Evolutionary conservation across 37 sponge, comb jelly and placozoan genomes (phyloP), one percentile per base, ranked within the genome.

Genomic region (Ephydatia muelleri): DNA sequence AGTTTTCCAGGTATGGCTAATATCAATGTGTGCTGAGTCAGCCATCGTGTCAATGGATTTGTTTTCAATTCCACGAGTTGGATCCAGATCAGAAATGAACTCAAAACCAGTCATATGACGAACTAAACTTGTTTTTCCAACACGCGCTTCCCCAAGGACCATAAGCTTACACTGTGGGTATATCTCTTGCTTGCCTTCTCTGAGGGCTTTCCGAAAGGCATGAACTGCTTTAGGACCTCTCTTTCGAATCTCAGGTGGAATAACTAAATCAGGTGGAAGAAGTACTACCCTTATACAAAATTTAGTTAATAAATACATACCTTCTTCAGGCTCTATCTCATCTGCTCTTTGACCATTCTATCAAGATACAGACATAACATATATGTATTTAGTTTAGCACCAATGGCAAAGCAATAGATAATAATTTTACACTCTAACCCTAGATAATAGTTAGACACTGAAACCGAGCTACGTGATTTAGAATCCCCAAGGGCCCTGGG

Each of bases 101-200:
- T 72, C 43, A 67, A 73, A 34, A 38, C 89, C 79, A 35, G 71
- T 65, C 11, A 88, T 65, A 16, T 70, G 36, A n/a, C 67, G 65
- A 76, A 75, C 32, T 0, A 87, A 64, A 32, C 82, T 82, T 19
- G 91, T 91, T 48, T 91, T 91, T 30, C 92, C 92, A 25, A 83
- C 84, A 9, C 88, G 49, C 48, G 77, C 78, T 68, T 92, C 88
- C 19, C 92, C 92, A 5, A 92, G 81, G 22, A 87, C 38, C 32
- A 91, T n/a, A 65, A 91, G 40, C 22, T 83, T 80, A 39, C 83
- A 83, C 23, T 78, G 87, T 25, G 84, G 84, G 6, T 43, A 9
- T 23, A 91, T 87, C 65, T 71, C 75, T 27, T 80, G 68, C 83
- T 77, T 88, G 26, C 88, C 88, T 25, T 71, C 23, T 33, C 73